Evolutionary conservation across 2,888 invertebrate species (phyloP).

Genomic region (Smittia sp.): DNA sequence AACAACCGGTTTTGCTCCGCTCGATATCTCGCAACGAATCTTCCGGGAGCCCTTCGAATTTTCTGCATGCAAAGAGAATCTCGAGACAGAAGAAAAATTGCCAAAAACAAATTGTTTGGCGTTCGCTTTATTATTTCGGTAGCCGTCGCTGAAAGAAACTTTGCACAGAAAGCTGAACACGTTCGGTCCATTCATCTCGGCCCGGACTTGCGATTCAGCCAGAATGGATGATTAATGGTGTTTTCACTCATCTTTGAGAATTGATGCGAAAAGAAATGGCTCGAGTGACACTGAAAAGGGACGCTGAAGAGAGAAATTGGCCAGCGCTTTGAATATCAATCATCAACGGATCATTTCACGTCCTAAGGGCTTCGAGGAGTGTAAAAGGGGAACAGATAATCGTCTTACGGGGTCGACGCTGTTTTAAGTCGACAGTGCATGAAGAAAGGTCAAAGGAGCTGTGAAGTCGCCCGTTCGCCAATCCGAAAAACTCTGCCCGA

Average conservation of each 20-base stretch:
- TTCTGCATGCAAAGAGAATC: background rate
- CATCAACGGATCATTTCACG: conserved; percentile 32
- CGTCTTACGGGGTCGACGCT: background rate
- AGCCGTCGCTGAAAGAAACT: background rate
- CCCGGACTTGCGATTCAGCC: background rate
- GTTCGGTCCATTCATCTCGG: conserved; percentile 7
- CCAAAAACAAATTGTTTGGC: conserved; percentile 18
- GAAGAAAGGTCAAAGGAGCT: too few species aligned
- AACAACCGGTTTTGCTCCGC: background rate
- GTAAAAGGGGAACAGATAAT: conserved; percentile 1
- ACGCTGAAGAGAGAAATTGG: conserved; percentile 17
- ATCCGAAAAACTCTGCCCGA: background rate
- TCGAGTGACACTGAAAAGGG: background rate
- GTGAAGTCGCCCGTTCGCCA: too few species aligned
- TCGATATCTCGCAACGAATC: background rate
- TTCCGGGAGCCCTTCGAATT: background rate
- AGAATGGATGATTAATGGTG: conserved; percentile 10
- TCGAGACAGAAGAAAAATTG: conserved; percentile 8
- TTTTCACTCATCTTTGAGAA: conserved; percentile 11
- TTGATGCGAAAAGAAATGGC: background rate
- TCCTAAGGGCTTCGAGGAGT: background rate
- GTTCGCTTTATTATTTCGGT: conserved; percentile 9
- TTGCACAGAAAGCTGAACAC: background rate
- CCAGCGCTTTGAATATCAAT: conserved; percentile 25
- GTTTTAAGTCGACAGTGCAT: too few species aligned